A percentile compares a stretch with the other conserved stretches of the same genome.
phyloP scores from a whole-genome alignment of 2,113 vertebrate genomes.

The Hucho hucho region DNA sequence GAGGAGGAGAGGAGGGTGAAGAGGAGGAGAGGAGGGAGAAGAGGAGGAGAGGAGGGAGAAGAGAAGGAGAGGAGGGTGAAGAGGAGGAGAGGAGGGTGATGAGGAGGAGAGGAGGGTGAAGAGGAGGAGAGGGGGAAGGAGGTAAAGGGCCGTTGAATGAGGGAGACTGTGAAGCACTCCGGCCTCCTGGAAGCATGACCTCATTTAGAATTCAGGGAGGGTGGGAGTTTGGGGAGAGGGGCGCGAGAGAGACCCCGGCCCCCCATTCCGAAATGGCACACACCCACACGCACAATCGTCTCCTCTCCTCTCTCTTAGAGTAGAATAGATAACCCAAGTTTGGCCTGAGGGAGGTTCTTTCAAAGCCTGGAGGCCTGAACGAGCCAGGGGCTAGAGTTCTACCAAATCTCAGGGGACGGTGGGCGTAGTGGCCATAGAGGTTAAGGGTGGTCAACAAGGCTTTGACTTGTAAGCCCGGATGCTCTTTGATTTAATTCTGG shows the following conservation, averaged over 20 bases:
- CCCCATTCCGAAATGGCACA: constrained; percentile 29
- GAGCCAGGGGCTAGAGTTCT: background rate
- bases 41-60: background rate
- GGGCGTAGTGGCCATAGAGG: background rate
- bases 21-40: background rate
- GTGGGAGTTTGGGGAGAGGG: constrained; percentile 48
- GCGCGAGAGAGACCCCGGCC: no score
- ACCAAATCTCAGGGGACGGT: background rate
- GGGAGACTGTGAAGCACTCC: constrained; percentile 76
- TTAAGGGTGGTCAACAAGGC: background rate
- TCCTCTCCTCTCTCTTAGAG: no score
- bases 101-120: background rate
- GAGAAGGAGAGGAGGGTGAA: background rate
- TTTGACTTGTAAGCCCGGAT: background rate
- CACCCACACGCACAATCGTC: background rate
- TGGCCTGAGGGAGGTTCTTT: background rate
- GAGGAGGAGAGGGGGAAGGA: constrained; percentile 41
- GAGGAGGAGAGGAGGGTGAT: background rate
- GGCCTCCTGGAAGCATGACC: constrained; percentile 79
- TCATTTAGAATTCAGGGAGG: constrained; percentile 80
- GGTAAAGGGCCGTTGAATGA: constrained; percentile 74
- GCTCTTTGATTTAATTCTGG: background rate
- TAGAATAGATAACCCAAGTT: no score
- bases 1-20: background rate
- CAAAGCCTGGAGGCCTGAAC: constrained; percentile 35